A percentile compares a stretch with the other conserved stretches of the same genome.
These are phyloP conservation scores for Camponotus floridanus DNA, from an alignment of 1,140 invertebrate species.

Conservation along the genomic window DNA sequence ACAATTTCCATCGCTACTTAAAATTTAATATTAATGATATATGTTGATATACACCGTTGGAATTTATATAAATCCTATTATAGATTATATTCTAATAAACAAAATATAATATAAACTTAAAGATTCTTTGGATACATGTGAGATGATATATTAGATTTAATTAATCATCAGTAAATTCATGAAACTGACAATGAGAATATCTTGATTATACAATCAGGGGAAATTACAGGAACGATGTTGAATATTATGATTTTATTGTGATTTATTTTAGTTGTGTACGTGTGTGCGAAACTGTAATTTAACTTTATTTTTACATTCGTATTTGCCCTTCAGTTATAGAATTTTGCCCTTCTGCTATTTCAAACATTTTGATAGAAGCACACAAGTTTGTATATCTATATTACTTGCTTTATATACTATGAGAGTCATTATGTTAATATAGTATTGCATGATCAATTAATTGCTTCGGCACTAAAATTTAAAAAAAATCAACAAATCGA, in stretches of 20 bases:
- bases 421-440: constrained; percentile 30
- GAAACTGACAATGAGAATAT: constrained; percentile 36
- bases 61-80: neutral
- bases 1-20: neutral
- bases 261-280: constrained; percentile 17
- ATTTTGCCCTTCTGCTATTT: neutral
- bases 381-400: constrained; percentile 7
- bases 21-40: neutral
- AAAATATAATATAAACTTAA: neutral
- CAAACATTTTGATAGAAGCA: neutral
- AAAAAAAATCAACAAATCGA: too few relatives aligned
- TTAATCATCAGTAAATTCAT: neutral
- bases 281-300: constrained; percentile 32
- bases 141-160: neutral
- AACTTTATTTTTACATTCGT: constrained; percentile 1
- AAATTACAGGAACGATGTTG: constrained; percentile 29
- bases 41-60: too few relatives aligned
- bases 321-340: neutral
- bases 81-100: neutral
- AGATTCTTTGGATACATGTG: neutral
- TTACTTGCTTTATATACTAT: neutral
- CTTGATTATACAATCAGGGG: constrained; percentile 29
- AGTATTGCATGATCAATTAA: neutral
- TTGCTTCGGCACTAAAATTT: too few relatives aligned
- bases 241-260: neutral